Conservation (phyloP, 1,140 invertebrate species). For the Chlorops oryzae region DNA sequence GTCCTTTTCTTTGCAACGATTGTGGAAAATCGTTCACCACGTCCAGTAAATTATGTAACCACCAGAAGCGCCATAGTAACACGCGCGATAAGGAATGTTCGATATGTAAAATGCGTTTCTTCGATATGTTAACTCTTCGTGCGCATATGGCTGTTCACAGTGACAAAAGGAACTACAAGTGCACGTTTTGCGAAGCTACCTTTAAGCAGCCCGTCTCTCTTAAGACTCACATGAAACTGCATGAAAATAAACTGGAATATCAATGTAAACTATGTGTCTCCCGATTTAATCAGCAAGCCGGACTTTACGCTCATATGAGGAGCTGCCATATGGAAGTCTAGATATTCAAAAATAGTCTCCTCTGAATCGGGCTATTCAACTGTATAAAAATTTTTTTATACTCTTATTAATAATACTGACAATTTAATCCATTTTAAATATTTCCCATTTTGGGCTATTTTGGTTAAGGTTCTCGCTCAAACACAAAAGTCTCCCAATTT, state of each 20-base stretch:
- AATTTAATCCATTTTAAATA: too few species aligned
- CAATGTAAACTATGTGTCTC: background rate
- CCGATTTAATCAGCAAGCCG: background rate
- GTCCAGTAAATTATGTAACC: background rate
- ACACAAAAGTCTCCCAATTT: too few species aligned
- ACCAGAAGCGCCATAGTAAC: background rate
- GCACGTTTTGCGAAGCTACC: background rate
- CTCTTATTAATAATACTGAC: too few species aligned
- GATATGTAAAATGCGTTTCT: background rate
- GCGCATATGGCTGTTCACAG: background rate
- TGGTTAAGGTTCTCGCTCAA: too few species aligned
- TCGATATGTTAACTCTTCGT: background rate
- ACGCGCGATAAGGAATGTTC: background rate
- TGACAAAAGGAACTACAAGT: background rate
- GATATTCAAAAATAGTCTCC: too few species aligned
- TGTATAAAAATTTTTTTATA: too few species aligned
- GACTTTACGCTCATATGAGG: background rate
- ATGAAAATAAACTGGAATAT: background rate
- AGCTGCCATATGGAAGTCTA: too few species aligned
- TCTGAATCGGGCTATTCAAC: too few species aligned
- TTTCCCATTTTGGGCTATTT: too few species aligned
- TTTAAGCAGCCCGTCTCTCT: background rate
- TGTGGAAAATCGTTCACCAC: constrained; percentile 39
- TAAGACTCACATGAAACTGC: background rate
- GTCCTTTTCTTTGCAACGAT: constrained; percentile 51